Evolutionary conservation across 2,888 invertebrate genomes (phyloP), one percentile per base, ranked within the genome.

Genomic region (Chloromyia formosa): DNA sequence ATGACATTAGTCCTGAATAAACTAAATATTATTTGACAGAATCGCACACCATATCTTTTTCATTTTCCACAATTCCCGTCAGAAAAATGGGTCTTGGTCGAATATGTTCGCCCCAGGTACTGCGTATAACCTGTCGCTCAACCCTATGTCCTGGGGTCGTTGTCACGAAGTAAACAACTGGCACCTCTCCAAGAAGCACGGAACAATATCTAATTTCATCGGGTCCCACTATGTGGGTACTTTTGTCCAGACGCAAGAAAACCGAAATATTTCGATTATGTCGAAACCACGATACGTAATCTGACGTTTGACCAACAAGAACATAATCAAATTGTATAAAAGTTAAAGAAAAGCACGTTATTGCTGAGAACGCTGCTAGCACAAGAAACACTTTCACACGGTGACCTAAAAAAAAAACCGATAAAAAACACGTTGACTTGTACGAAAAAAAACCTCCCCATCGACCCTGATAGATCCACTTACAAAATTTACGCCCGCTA

Each of bases 81-180:
- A 91, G 84, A 81, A 91, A 91, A 76, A 87, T 86, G 0, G 89
- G 86, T 18, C 87, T 86, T n/a, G 35, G 18, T n/a, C 20, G 14
- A 22, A 87, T 82, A 61, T 86, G 83, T 18, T 80, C 82, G 0
- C 87, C 91, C 90, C 90, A 91, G 0, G 90, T 88, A 20, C 82
- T 81, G 27, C 91, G 83, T 77, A 91, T 88, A 1, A 87, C 87
- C n/a, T 85, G 85, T 1, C 91, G 84, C 9, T 88, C 86, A 10
- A 85, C 85, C 18, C 83, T 80, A 78, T 89, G 86, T 0, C 79
- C 77, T 0, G 90, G 89, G 0, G 89, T 85, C 1, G 90, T 89
- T 78, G 88, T 86, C 61, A 91, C 86, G 76, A 90, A 79, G 54
- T 87, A 85, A 1, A 88, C 80, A 16, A 88, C 60, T 12, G 49